These are phyloP conservation scores for Myioborus melanocephalus DNA, from an alignment of 2,797 vertebrate species.

Conservation along the genomic window DNA sequence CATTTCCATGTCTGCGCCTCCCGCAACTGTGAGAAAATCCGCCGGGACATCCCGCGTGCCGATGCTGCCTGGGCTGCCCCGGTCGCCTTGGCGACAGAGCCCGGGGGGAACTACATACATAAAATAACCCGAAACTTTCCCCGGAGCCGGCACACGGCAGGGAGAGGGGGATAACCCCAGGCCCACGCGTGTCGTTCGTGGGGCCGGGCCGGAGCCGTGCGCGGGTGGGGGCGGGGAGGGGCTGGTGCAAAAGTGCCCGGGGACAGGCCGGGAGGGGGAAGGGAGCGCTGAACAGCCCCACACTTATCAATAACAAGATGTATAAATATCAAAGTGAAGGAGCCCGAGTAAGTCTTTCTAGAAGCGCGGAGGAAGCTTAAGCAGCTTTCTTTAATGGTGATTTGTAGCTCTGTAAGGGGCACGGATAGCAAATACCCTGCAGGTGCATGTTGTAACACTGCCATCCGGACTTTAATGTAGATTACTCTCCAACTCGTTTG, in stretches of 20 bases:
- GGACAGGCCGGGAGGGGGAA: not conserved
- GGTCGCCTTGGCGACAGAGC: conserved; percentile 55
- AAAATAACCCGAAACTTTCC: not conserved
- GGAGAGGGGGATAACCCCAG: not conserved
- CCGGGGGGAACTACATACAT: not conserved
- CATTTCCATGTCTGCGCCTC: conserved; percentile 73
- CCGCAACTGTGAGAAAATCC: conserved; percentile 67
- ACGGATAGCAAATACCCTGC: conserved; percentile 76
- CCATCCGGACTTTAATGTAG: conserved; percentile 81
- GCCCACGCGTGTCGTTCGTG: not conserved
- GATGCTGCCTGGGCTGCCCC: conserved; percentile 37
- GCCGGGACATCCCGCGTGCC: conserved; percentile 7
- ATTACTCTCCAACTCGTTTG: conserved; percentile 81
- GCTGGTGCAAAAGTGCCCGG: not conserved
- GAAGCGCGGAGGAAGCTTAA: conserved; percentile 68
- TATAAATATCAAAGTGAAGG: conserved; percentile 73
- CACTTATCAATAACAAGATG: conserved; percentile 68
- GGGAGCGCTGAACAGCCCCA: not conserved
- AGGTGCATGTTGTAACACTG: conserved; percentile 77
- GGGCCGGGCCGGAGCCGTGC: not conserved
- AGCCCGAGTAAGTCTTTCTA: conserved; percentile 69
- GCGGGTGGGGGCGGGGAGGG: not conserved
- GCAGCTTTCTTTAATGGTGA: conserved; percentile 78
- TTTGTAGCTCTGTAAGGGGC: conserved; percentile 78
- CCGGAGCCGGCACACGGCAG: not conserved